phyloP scores from a whole-genome alignment of 2,113 vertebrate species.

The Trinectes maculatus region DNA sequence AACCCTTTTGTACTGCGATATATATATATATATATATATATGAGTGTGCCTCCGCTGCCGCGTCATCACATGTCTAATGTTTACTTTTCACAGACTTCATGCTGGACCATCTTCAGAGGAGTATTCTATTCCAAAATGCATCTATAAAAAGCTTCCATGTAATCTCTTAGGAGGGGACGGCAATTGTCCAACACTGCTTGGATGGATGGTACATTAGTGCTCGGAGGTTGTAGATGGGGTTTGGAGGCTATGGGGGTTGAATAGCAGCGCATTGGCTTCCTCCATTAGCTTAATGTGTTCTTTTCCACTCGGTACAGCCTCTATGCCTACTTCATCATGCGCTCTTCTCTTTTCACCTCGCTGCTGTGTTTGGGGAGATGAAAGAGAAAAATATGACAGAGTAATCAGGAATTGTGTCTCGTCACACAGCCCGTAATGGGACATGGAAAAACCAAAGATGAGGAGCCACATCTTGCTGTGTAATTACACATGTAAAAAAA shows the following conservation, averaged over 20 bases:
- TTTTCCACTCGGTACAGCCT: slow-evolving; percentile 58
- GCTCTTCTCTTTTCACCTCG: slow-evolving; percentile 42
- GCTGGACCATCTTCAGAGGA: not conserved
- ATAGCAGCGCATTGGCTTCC: slow-evolving; percentile 50
- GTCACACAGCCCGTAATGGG: slow-evolving; percentile 1
- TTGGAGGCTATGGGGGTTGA: slow-evolving; percentile 49
- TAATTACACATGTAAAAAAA: too few species aligned
- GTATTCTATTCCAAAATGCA: slow-evolving; percentile 25
- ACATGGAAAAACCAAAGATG: too few species aligned
- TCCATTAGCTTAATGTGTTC: slow-evolving; percentile 81
- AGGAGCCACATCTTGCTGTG: too few species aligned
- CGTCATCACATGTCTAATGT: not conserved
- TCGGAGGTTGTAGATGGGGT: slow-evolving; percentile 45
- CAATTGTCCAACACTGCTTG: slow-evolving; percentile 35
- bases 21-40: too few species aligned
- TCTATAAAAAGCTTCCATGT: slow-evolving; percentile 27
- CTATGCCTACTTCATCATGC: slow-evolving; percentile 43
- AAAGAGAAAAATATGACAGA: slow-evolving; percentile 20
- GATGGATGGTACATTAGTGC: slow-evolving; percentile 68
- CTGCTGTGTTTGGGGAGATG: slow-evolving; percentile 33
- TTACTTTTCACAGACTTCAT: not conserved
- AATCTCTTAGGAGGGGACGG: slow-evolving; percentile 26
- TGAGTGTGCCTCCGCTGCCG: not conserved
- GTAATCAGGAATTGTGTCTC: slow-evolving; percentile 21
- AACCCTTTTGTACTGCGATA: not conserved